Evolutionary conservation across 2,113 vertebrate species (phyloP), one percentile per base, ranked within the genome.

Genomic region (Mellivora capensis): DNA sequence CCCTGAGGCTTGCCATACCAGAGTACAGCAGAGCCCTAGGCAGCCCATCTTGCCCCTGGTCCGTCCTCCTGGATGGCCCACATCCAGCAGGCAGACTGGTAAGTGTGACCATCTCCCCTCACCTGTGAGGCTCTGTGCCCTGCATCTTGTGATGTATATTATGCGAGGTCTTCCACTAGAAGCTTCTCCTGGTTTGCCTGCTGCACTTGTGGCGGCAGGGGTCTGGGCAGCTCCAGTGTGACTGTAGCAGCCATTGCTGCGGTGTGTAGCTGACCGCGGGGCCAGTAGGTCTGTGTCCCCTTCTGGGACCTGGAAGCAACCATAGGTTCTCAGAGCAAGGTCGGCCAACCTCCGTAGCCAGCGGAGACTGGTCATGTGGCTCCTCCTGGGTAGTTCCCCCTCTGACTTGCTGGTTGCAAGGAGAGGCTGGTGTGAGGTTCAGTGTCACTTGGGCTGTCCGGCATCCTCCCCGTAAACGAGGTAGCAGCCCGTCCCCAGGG

Each of bases 231-330:
- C n/a, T 69, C n/a, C 27, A 2, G 11, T 27, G 8, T n/a, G 72
- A 34, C 64, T 27, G 1, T 27, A 20, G 69, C 34, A 18, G 27
- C 29, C 1, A 7, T 49, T 23, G 13, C 49, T 3, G 0, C 18
- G 3, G 10, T n/a, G n/a, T 14, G 15, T 1, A 59, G 52, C 71
- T 18, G 2, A 9, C 72, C 3, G 1, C 20, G 6, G 0, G 10
- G 29, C 72, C 44, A 11, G 0, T 5, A 17, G 62, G 31, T 34
- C 57, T 15, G 2, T 29, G 29, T 81, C 72, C 47, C 10, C 72
- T n/a, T 47, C 15, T 3, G 10, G 52, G 13, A 44, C 13, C 17
- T 61, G 12, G n/a, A 74, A 27, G 57, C 29, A 34, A 14, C 52
- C 14, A 13, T 17, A 1, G 2, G 15, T 8, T 71, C 18, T 9